Evolutionary conservation across 1,140 invertebrate genomes (phyloP).

Genomic region (Pantala flavescens): DNA sequence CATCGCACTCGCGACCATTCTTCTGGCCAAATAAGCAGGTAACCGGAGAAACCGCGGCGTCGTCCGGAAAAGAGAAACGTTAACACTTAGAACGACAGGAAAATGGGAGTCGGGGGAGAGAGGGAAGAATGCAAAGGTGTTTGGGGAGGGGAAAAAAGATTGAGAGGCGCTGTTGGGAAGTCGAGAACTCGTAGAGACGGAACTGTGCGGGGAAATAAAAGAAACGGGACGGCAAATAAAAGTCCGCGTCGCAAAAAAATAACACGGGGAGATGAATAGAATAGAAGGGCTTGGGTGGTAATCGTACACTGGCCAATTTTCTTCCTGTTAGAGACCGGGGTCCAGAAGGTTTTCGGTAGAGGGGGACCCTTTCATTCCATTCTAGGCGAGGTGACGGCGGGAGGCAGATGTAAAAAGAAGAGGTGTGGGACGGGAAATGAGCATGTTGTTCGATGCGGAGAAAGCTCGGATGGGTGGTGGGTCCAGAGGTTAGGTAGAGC

Average conservation of each 20-base stretch:
- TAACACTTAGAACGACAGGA: background rate
- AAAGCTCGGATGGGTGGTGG: too few species aligned
- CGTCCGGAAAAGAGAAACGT: too few species aligned
- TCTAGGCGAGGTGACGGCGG: background rate
- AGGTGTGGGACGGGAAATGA: background rate
- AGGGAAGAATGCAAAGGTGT: background rate
- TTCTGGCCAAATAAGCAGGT: too few species aligned
- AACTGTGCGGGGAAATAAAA: background rate
- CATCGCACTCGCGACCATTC: too few species aligned
- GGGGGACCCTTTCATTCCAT: background rate
- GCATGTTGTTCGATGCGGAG: background rate
- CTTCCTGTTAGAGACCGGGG: background rate
- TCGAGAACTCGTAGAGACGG: background rate
- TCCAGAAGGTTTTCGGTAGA: background rate
- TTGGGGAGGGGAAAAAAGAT: background rate
- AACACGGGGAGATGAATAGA: background rate
- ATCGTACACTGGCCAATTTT: conserved; percentile 1
- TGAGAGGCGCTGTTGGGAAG: background rate
- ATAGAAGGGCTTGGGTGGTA: background rate
- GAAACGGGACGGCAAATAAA: background rate
- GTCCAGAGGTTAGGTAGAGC: too few species aligned
- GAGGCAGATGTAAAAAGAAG: background rate
- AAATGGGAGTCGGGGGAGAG: background rate
- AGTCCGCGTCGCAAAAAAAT: background rate
- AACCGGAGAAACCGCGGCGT: too few species aligned